Evolutionary conservation across 2,888 invertebrate genomes (phyloP), one percentile per base, ranked within the genome.

Genomic region (Dynastes hyllus): DNA sequence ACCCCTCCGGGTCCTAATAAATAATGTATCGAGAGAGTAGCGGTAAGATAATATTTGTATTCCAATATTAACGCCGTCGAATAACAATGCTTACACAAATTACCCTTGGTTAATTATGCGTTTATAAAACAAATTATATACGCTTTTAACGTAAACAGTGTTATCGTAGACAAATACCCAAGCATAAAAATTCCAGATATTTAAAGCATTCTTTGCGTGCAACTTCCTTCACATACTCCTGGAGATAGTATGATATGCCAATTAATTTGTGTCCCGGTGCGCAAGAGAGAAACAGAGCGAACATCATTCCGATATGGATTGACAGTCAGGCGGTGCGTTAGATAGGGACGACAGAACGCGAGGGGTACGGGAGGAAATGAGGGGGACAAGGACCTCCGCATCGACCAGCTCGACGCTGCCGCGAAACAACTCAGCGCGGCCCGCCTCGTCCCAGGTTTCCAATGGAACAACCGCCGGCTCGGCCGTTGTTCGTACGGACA

Each of bases 401-500:
- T 83, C 79, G 79, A 82, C 84, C 80, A 81, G 63, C 80, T 78
- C 81, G 67, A 70, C 84, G 84, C 85, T 85, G 85, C 84, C 80
- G 79, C 81, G 83, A 70, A 71, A 70, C 75, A 76, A 77, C 80
- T 83, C 82, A 79, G 77, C 78, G 78, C 81, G 81, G 80, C 78
- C 75, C 67, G 63, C 50, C 75, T 69, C 76, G 75, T 78, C 73
- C 78, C 77, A 75, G 55, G 79, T 83, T 86, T 87, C 87, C 85
- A 84, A 77, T 73, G 84, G 87, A 88, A 88, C 88, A 88, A 87
- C 85, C 76, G 86, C 84, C 88, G 87, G 78, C 77, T 29, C 87
- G 88, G 83, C 84, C 80, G 84, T 87, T 88, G 88, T 88, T 88
- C 87, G 84, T 81, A 76, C 84, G 84, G 88, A 87, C 86, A 84